Evolutionary conservation across 2,113 vertebrate species (phyloP).

Genomic region (Xenotilapia flavipinnis): DNA sequence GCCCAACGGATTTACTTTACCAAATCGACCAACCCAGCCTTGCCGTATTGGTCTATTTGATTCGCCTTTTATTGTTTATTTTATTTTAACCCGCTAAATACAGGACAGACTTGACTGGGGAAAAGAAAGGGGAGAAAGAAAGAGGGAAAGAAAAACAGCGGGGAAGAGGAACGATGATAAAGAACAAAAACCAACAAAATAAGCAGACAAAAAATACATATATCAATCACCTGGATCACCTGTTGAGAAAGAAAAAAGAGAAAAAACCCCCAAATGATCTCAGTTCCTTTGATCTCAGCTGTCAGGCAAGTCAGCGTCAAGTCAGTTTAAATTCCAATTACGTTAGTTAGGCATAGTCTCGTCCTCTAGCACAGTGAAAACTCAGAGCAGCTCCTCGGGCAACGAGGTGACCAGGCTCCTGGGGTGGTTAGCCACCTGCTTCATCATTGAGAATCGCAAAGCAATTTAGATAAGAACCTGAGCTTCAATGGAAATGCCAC

Average conservation of each 20-base stretch:
- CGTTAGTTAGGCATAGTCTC: not conserved
- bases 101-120: rapidly evolving
- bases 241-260: not conserved
- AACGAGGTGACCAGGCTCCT: not conserved
- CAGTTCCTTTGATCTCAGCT: not conserved
- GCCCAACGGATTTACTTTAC: rapidly evolving
- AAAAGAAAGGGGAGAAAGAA: not conserved
- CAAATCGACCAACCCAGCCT: rapidly evolving
- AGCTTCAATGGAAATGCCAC: not conserved
- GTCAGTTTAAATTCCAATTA: not conserved
- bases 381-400: not conserved
- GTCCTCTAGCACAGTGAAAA: not conserved
- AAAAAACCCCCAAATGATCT: rapidly evolving
- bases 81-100: not conserved
- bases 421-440: not conserved
- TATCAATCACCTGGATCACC: not conserved
- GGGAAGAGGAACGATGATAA: not conserved
- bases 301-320: rapidly evolving
- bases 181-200: not conserved
- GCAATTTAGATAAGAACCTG: not conserved
- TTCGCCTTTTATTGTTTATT: not conserved
- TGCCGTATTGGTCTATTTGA: rapidly evolving
- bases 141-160: not conserved
- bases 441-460: not conserved
- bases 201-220: not conserved